Conservation (phyloP, 2,888 invertebrate genomes). For the Euphydryas editha region DNA sequence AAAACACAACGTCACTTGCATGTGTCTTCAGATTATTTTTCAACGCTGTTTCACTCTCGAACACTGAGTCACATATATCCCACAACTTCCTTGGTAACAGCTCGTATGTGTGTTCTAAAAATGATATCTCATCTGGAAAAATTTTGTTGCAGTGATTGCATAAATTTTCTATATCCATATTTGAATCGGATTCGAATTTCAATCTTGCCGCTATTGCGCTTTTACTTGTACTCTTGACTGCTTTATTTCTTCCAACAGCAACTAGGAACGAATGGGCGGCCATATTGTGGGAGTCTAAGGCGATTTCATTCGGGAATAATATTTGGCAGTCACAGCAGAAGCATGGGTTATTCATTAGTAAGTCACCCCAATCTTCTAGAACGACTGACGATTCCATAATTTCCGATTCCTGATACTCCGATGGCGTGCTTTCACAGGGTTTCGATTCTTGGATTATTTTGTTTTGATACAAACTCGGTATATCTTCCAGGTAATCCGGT, state of each 20-base stretch:
- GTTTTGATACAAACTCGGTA: conserved; percentile 18
- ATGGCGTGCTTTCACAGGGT: not conserved
- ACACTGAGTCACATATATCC: conserved; percentile 7
- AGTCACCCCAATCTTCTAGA: conserved; percentile 32
- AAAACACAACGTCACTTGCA: not conserved
- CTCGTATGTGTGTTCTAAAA: conserved; percentile 41
- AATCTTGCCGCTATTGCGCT: conserved; percentile 17
- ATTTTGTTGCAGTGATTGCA: conserved; percentile 39
- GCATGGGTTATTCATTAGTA: conserved; percentile 28
- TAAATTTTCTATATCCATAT: conserved; percentile 12
- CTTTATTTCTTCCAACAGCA: conserved; percentile 21
- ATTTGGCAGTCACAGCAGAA: conserved; percentile 39
- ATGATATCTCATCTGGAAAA: conserved; percentile 34
- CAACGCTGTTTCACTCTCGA: conserved; percentile 14
- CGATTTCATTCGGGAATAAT: conserved; percentile 39
- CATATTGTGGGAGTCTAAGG: conserved; percentile 40
- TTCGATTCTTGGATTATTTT: conserved; percentile 35
- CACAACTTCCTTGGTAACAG: conserved; percentile 32
- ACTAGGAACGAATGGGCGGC: conserved; percentile 40
- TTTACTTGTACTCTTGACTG: conserved; percentile 25
- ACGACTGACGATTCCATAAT: conserved; percentile 30
- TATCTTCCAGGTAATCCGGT: not conserved
- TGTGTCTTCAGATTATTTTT: not conserved
- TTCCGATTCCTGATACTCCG: conserved; percentile 2
- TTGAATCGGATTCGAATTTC: conserved; percentile 1